phyloP scores from a whole-genome alignment of 2,888 invertebrate species.

The Sinotaia quadrata region DNA sequence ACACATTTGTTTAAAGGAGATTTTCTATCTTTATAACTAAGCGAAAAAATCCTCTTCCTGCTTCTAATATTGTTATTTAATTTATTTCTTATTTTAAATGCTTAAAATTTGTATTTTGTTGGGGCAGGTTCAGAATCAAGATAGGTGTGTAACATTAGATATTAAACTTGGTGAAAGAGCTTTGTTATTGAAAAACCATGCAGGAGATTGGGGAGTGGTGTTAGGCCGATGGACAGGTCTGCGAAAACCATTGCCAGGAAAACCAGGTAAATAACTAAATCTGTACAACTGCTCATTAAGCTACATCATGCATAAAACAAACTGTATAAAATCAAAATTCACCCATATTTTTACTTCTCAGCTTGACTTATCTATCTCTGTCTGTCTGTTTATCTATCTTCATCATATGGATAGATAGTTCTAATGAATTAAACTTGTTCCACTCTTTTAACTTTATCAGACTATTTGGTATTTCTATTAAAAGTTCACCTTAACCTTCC shows the following conservation, averaged over 20 bases:
- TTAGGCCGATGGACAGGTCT: conserved; percentile 74
- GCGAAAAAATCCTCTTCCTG: too few species aligned
- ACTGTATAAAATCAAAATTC: background rate
- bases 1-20: too few species aligned
- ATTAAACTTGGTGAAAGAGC: conserved; percentile 72
- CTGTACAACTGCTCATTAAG: too few species aligned
- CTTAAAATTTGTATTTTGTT: background rate
- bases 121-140: conserved; percentile 50
- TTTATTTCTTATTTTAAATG: background rate
- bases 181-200: conserved; percentile 72
- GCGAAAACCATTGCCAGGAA: conserved; percentile 63
- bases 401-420: too few species aligned
- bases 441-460: too few species aligned
- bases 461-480: too few species aligned
- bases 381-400: too few species aligned
- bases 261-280: conserved; percentile 48
- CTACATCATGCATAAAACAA: background rate
- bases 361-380: too few species aligned
- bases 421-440: too few species aligned
- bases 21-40: too few species aligned
- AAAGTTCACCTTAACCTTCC: too few species aligned
- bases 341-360: background rate
- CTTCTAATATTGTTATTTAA: conserved; percentile 1
- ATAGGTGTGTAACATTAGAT: conserved; percentile 69
- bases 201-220: conserved; percentile 74